Evolutionary conservation across 2,113 vertebrate genomes (phyloP), one percentile per base, ranked within the genome.

Genomic region (Oreochromis tanganicae): DNA sequence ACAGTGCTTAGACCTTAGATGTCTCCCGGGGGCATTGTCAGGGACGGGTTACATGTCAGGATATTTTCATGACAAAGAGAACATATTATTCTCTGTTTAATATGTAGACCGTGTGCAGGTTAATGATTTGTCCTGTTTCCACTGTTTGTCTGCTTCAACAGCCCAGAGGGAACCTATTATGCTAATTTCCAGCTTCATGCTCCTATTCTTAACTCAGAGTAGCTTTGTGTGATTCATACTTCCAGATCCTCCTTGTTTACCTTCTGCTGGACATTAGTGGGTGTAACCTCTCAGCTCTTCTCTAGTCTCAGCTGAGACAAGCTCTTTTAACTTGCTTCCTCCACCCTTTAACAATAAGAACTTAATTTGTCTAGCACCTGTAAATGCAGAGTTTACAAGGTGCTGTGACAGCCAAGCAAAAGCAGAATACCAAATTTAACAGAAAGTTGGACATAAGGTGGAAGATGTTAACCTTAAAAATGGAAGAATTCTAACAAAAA

Each of bases 21-120:
- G 19, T 81, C 2, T 41, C 14, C 57, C 3, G 5, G 21, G 24
- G 71, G 24, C 24, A 50, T 17, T 78, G 27, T 32, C 46, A 78
- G 9, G 43, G 27, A 19, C 6, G 1, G 0, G 27, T 50, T 78
- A 32, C 0, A n/a, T 50, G 14, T 78, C 27, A 5, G 27, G 0
- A 34, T 19, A 52, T n/a, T 78, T 52, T 0, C 27, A 52, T 52
- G 7, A n/a, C 17, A 34, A 78, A n/a, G 73, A 1, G 27, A 78
- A 78, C 43, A 50, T 50, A 13, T 78, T 32, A 78, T 46, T 17
- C 24, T 48, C 14, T 50, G 71, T 50, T 50, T 50, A 50, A 32
- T 19, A 50, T 11, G 16, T 75, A 75, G 46, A 9, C 10, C 0
- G 48, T 52, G 46, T 52, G 14, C 16, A 32, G 46, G 46, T 78